phyloP scores from a whole-genome alignment of 2,797 vertebrate species.

The Rousettus madagascariensis region DNA sequence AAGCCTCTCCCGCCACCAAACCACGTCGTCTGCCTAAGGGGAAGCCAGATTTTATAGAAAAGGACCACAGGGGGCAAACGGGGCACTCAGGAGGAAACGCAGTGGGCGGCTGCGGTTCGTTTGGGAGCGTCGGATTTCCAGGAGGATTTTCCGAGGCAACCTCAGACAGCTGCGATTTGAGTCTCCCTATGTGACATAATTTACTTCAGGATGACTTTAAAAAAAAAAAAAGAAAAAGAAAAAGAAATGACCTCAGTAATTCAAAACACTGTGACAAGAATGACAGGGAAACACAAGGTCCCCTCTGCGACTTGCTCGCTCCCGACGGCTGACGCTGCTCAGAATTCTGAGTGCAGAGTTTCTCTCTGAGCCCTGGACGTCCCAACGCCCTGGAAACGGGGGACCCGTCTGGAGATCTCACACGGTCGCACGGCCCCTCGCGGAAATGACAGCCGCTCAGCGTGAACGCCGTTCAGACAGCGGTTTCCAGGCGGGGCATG shows the following conservation, averaged over 20 bases:
- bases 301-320: background rate
- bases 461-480: no score
- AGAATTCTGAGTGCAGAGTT: background rate
- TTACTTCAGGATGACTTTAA: conserved; percentile 3
- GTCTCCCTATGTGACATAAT: conserved; percentile 25
- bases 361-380: background rate
- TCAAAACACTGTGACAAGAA: conserved; percentile 41
- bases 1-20: background rate
- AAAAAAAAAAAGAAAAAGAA: background rate
- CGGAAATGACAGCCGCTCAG: background rate
- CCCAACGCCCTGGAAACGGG: background rate
- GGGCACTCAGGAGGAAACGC: background rate
- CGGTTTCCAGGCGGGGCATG: background rate
- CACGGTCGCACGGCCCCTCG: background rate
- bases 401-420: background rate
- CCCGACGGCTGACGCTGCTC: background rate
- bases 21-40: background rate
- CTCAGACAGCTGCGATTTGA: conserved; percentile 51
- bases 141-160: background rate
- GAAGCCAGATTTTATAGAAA: background rate
- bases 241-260: conserved; percentile 30
- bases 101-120: background rate
- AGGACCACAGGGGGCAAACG: background rate
- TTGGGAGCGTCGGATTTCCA: conserved; percentile 2
- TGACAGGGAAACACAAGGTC: background rate